phyloP scores from a whole-genome alignment of 2,113 vertebrate genomes.

The Lampris incognitus region DNA sequence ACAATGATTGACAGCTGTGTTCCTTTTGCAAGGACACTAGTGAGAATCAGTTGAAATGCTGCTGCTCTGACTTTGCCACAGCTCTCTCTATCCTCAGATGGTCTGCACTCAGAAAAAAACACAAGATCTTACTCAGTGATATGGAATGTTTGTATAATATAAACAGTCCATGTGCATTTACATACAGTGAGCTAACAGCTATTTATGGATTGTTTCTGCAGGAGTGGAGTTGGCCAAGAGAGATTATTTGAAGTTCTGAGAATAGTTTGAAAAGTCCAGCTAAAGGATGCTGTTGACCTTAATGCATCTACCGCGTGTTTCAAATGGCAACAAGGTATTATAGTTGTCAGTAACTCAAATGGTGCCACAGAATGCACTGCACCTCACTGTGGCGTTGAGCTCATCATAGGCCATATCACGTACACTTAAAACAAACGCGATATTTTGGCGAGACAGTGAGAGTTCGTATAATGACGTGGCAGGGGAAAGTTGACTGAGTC shows the following conservation, averaged over 20 bases:
- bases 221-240: background rate
- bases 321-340: constrained; percentile 19
- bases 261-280: constrained; percentile 22
- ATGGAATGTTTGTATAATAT: constrained; percentile 17
- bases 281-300: constrained; percentile 23
- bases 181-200: background rate
- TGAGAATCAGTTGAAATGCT: background rate
- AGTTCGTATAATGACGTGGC: too few species aligned
- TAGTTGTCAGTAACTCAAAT: constrained; percentile 21
- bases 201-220: background rate
- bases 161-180: constrained; percentile 18
- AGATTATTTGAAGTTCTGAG: constrained; percentile 8
- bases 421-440: too few species aligned
- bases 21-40: background rate
- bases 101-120: constrained; percentile 14
- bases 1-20: background rate
- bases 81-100: constrained; percentile 15
- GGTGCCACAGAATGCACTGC: background rate
- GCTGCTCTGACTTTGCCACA: constrained; percentile 3
- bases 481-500: too few species aligned
- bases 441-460: too few species aligned
- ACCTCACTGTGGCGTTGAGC: too few species aligned
- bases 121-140: constrained; percentile 13
- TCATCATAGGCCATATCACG: too few species aligned
- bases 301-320: constrained; percentile 15